Evolutionary conservation across 2,797 vertebrate species (phyloP).

Genomic region (Threskiornis aethiopicus): DNA sequence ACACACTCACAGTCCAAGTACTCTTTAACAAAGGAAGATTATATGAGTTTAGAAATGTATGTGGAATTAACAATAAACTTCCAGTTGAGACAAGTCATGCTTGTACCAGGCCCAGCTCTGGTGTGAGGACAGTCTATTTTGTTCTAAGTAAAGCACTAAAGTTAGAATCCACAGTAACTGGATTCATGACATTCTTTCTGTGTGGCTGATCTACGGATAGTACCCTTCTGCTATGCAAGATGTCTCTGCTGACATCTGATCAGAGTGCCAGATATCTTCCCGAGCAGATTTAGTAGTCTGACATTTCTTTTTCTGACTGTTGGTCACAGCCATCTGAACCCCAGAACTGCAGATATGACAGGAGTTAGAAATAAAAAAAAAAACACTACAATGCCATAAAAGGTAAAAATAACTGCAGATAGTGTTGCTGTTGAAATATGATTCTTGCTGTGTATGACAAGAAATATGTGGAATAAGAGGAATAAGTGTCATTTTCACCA

Average conservation of each 20-base stretch:
- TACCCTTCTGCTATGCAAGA: constrained; percentile 10
- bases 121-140: background rate
- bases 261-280: background rate
- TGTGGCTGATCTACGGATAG: background rate
- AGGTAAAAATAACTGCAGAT: background rate
- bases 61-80: background rate
- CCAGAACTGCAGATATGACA: background rate
- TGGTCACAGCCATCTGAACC: constrained; percentile 10
- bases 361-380: background rate
- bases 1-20: background rate
- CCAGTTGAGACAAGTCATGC: background rate
- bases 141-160: background rate
- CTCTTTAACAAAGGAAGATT: background rate
- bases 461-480: background rate
- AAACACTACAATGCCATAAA: background rate
- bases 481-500: background rate
- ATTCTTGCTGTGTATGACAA: background rate
- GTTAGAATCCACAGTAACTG: background rate
- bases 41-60: background rate
- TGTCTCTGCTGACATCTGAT: constrained; percentile 35
- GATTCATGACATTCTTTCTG: background rate
- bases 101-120: background rate
- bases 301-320: constrained; percentile 20
- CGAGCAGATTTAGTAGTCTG: constrained; percentile 1
- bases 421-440: background rate